Conservation (phyloP, 1,140 invertebrate genomes). For the Archegozetes longisetosus region DNA sequence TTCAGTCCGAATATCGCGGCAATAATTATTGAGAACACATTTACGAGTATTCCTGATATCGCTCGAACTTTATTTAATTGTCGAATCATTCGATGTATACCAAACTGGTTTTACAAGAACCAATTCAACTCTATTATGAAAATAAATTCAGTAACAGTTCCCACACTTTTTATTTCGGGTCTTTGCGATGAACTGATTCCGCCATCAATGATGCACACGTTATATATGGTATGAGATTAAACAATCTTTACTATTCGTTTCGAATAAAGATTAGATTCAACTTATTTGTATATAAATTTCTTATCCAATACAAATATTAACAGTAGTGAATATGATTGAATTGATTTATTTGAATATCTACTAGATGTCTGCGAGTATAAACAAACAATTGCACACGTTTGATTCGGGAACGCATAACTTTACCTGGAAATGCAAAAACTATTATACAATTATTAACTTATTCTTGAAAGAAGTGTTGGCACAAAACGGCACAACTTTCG, state of each 20-base stretch:
- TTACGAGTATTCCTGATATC: constrained; percentile 85
- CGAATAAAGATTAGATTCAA: constrained; percentile 1
- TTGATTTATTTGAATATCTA: no score
- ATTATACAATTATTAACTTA: constrained; percentile 39
- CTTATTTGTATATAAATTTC: no score
- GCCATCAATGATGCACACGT: constrained; percentile 59
- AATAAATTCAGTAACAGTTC: constrained; percentile 22
- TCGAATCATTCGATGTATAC: constrained; percentile 23
- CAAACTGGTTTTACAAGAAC: constrained; percentile 23
- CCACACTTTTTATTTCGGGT: constrained; percentile 31
- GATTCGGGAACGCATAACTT: constrained; percentile 67
- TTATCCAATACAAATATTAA: no score
- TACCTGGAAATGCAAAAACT: constrained; percentile 52
- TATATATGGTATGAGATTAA: constrained; percentile 37
- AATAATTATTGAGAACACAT: constrained; percentile 82
- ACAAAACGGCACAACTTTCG: neutral
- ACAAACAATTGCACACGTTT: constrained; percentile 52
- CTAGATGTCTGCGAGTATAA: constrained; percentile 23
- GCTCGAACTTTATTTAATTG: constrained; percentile 36
- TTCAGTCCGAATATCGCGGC: constrained; percentile 47
- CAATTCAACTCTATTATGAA: constrained; percentile 22
- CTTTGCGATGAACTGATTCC: constrained; percentile 68
- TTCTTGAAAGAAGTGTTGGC: neutral
- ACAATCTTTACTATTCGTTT: neutral
- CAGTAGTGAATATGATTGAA: no score